phyloP scores from a whole-genome alignment of 2,797 vertebrate genomes.

The Aulostomus chinensis region DNA sequence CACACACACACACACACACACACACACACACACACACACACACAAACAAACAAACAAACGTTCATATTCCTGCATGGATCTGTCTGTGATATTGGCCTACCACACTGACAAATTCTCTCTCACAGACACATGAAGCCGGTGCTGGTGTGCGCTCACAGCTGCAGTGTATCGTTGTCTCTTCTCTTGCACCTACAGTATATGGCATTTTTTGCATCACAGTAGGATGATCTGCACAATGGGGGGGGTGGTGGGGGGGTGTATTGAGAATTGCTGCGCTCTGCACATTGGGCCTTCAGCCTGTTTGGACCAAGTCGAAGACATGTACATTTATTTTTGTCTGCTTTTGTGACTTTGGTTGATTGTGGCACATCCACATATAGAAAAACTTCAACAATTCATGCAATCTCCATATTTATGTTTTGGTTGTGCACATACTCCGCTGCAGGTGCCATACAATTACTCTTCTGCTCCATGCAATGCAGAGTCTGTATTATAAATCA shows the following conservation, averaged over 20 bases:
- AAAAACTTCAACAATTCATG: too few species aligned
- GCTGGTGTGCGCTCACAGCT: not conserved
- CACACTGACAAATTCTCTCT: constrained; percentile 44
- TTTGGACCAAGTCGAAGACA: not conserved
- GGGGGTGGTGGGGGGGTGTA: too few species aligned
- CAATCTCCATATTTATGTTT: not conserved
- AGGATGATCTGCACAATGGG: not conserved
- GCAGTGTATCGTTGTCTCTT: not conserved
- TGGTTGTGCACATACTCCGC: not conserved
- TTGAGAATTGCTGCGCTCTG: not conserved
- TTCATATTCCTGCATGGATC: constrained; percentile 32
- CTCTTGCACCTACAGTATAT: not conserved
- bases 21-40: constrained; percentile 18
- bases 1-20: constrained; percentile 10
- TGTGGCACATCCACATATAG: too few species aligned
- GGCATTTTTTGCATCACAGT: constrained; percentile 6
- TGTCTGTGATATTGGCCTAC: constrained; percentile 35
- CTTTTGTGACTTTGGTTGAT: too few species aligned
- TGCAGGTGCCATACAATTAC: not conserved
- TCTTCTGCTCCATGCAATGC: too few species aligned
- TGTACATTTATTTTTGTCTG: too few species aligned
- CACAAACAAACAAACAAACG: constrained; percentile 9
- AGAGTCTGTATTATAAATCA: too few species aligned
- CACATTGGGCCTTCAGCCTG: not conserved
- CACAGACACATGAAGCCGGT: constrained; percentile 35